Conservation (phyloP, 2,113 vertebrate genomes). For the Scatophagus argus region DNA sequence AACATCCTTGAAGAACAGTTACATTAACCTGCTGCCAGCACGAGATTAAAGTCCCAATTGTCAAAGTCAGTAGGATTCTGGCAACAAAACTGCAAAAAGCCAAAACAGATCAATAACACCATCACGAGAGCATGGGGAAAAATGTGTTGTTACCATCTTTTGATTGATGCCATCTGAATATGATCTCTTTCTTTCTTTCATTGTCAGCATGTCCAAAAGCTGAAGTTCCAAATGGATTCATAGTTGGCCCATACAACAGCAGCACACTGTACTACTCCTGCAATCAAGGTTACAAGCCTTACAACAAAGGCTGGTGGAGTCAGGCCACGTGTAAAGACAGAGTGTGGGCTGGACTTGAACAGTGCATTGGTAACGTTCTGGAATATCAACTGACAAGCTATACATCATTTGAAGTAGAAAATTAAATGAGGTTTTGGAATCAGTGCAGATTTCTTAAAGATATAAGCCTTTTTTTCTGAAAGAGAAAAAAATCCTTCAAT, state of each 20-base stretch:
- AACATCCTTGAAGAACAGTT: no score
- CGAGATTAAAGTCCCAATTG: no score
- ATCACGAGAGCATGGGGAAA: neutral
- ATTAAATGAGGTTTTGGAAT: neutral
- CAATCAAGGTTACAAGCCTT: slow-evolving; percentile 40
- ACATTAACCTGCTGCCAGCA: no score
- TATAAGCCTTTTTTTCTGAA: neutral
- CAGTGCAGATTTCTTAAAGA: neutral
- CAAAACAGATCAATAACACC: no score
- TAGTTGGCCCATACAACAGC: fast-evolving
- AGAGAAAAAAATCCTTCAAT: neutral
- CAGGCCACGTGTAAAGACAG: slow-evolving; percentile 15
- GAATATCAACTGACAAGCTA: no score
- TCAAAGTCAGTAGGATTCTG: no score
- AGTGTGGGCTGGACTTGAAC: neutral
- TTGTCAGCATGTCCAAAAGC: neutral
- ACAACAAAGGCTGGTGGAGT: slow-evolving; percentile 62
- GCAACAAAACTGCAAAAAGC: no score
- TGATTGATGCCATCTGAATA: neutral
- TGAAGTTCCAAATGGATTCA: slow-evolving; percentile 18
- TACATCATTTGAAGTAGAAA: neutral
- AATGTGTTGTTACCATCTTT: neutral
- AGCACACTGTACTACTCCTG: slow-evolving; percentile 57
- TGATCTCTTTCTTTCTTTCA: neutral
- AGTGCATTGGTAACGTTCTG: slow-evolving; percentile 79